phyloP scores from a whole-genome alignment of 2,888 invertebrate genomes.

The Oscheius sp. region DNA sequence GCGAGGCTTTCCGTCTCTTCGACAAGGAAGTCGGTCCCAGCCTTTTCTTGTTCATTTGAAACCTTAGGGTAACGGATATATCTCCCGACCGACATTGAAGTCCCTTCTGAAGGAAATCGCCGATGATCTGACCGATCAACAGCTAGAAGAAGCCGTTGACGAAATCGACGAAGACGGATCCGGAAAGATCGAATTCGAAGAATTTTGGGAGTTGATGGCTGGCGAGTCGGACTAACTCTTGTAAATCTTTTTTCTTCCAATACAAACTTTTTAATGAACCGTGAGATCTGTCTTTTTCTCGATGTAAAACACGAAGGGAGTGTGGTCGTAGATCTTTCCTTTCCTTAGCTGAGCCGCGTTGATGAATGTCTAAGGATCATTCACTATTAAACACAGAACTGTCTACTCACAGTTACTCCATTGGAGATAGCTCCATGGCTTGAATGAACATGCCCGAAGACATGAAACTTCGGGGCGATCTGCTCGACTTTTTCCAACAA shows the following conservation, averaged over 20 bases:
- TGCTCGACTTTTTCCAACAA: slow-evolving; percentile 48
- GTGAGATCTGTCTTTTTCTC: slow-evolving; percentile 60
- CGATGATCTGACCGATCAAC: slow-evolving; percentile 66
- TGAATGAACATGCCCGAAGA: slow-evolving; percentile 88
- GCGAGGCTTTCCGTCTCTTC: slow-evolving; percentile 97
- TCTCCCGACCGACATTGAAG: slow-evolving; percentile 68
- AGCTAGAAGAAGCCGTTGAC: slow-evolving; percentile 68
- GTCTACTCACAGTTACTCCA: slow-evolving; percentile 73
- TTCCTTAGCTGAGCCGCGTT: slow-evolving; percentile 86
- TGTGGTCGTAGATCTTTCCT: slow-evolving; percentile 81
- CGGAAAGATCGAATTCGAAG: slow-evolving; percentile 69
- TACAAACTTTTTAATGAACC: slow-evolving; percentile 13
- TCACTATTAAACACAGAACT: neutral
- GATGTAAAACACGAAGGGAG: slow-evolving; percentile 84
- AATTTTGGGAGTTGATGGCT: slow-evolving; percentile 70
- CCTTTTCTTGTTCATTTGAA: neutral
- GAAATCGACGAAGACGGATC: slow-evolving; percentile 70
- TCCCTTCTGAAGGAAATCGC: slow-evolving; percentile 69
- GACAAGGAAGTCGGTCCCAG: slow-evolving; percentile 81
- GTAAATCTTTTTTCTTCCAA: neutral
- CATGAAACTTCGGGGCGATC: slow-evolving; percentile 77
- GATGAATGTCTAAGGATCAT: slow-evolving; percentile 76
- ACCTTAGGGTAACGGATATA: slow-evolving; percentile 73
- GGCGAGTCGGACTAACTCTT: slow-evolving; percentile 64
- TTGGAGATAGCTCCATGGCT: slow-evolving; percentile 72